These are phyloP conservation scores for Pyrocephalus nanus DNA, from an alignment of 2,797 vertebrate species.

Conservation along the genomic window DNA sequence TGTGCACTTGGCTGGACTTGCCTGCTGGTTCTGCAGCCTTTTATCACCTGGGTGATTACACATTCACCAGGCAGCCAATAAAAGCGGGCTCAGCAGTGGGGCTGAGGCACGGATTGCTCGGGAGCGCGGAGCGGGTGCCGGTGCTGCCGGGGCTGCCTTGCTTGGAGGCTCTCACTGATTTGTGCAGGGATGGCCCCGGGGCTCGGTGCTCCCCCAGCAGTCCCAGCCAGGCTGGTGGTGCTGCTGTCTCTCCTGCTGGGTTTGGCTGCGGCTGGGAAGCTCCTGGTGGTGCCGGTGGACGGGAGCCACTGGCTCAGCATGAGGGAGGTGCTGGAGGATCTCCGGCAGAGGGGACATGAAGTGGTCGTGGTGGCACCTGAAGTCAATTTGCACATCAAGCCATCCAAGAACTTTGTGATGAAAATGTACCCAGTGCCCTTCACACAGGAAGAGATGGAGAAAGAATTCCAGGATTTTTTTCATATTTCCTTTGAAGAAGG, in stretches of 20 bases:
- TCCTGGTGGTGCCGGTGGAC: conserved; percentile 82
- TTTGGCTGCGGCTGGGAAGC: conserved; percentile 52
- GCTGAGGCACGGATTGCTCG: too few relatives aligned
- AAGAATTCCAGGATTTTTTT: fast-evolving
- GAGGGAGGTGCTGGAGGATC: conserved; percentile 63
- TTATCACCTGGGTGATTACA: too few relatives aligned
- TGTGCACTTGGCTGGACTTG: too few relatives aligned
- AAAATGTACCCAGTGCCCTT: conserved; percentile 59
- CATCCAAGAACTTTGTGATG: conserved; percentile 51
- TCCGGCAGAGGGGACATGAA: conserved; percentile 80
- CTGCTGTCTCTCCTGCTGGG: neutral
- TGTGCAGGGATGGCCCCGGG: neutral
- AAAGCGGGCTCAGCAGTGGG: too few relatives aligned
- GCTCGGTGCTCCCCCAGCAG: neutral
- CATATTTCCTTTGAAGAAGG: neutral
- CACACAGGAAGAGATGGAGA: neutral
- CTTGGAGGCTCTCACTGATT: neutral
- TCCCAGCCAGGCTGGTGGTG: neutral
- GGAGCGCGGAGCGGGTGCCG: too few relatives aligned
- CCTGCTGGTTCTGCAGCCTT: too few relatives aligned
- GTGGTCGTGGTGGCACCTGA: conserved; percentile 81
- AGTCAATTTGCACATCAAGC: conserved; percentile 66
- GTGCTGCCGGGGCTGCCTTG: neutral
- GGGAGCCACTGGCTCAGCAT: conserved; percentile 88
- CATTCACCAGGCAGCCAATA: too few relatives aligned